These are phyloP conservation scores for Meriones unguiculatus DNA, from an alignment of 2,113 vertebrate genomes.

Conservation along the genomic window DNA sequence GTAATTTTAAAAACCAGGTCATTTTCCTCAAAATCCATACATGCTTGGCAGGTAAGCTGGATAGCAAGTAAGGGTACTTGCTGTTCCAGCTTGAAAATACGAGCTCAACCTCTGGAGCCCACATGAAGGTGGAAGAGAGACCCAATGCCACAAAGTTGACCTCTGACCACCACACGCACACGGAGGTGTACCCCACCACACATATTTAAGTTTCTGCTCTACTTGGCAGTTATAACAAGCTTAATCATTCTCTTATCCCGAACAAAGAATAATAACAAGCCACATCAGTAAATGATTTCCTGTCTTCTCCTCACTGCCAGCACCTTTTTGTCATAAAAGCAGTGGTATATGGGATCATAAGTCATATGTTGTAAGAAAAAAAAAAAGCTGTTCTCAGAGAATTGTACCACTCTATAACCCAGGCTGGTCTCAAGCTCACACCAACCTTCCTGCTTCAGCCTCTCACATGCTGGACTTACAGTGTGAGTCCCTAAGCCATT, in stretches of 20 bases:
- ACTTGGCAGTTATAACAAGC: not conserved
- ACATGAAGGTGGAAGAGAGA: not conserved
- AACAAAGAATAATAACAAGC: not conserved
- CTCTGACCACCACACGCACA: not conserved
- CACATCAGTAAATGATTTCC: not conserved
- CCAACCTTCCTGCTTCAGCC: not conserved
- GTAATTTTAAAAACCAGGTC: not conserved
- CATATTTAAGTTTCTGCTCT: not conserved
- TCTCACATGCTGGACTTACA: not conserved
- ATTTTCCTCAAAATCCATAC: not conserved
- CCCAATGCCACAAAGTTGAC: not conserved
- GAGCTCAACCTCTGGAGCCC: not conserved
- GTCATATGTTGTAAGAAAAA: not conserved
- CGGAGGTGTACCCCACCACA: not conserved
- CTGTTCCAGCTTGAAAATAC: not conserved
- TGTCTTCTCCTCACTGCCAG: not conserved
- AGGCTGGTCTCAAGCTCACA: not conserved
- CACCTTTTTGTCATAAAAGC: not conserved
- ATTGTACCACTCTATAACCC: not conserved
- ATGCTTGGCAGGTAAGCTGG: not conserved
- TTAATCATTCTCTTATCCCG: not conserved
- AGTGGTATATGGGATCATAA: not conserved
- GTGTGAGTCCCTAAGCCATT: not conserved
- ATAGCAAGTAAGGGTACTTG: not conserved
- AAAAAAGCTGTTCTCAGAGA: not conserved